Evolutionary conservation across 2,888 invertebrate species (phyloP), one percentile per base, ranked within the genome.

Genomic region (Thecophora atra): DNA sequence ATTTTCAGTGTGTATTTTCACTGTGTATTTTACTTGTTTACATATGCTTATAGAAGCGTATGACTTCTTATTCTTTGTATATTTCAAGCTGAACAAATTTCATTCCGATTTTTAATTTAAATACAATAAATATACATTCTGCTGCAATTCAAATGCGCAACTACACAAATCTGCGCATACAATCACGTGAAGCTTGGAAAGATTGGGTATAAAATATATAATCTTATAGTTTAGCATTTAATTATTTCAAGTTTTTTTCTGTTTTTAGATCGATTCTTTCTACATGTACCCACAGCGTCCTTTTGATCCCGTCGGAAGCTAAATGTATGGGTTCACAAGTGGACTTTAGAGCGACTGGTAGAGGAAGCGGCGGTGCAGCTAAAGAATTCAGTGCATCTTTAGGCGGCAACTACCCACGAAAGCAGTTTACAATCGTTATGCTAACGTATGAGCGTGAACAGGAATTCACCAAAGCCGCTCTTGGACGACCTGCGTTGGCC

Each of bases 361-460:
- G 91, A 78, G 98, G 98, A 0, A 93, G 93, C 68, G 98, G 98
- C 2, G 97, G 98, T 4, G 92, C 97, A 17, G 99, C 99, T 0
- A 95, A 95, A 83, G 98, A 99, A 87, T 99, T 99, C 84, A 94
- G 95, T 77, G 96, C 97, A 87, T 92, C 97, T 7, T 88, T 99
- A 7, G 99, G 99, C 1, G 99, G 99, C 0, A 99, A 99, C 85
- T 90, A 92, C 76, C 96, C 96, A 0, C 87, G 97, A 69, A 99
- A 99, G 85, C 99, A 99, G 87, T 99, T 99, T 86, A 99, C 99
- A 0, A 92, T 99, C 78, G 94, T 99, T 2, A 94, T 99, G 85
- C 88, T 99, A 72, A 99, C 99, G 0, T 99, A 98, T 82, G 98
- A 99, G 86, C 88, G 99, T 37, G 98, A 99, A 84, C 93, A 95